phyloP scores from a whole-genome alignment of 2,888 invertebrate genomes.

The Dyspetes luteomarginatus region DNA sequence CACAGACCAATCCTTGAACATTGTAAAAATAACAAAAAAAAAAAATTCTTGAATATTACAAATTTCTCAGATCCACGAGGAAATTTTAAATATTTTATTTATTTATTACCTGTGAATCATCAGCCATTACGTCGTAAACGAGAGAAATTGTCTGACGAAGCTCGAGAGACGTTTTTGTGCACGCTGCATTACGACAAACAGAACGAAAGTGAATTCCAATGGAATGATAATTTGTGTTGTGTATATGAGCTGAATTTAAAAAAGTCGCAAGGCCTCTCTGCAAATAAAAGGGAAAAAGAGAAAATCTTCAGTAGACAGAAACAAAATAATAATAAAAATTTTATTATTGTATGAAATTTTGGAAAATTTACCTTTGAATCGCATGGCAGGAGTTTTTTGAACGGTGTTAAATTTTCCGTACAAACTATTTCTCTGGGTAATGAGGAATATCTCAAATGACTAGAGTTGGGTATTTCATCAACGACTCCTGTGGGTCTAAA shows the following conservation, averaged over 20 bases:
- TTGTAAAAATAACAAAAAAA: not conserved
- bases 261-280: conserved; percentile 93
- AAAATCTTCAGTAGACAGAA: no score
- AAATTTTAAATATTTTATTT: not conserved
- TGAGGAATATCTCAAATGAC: conserved; percentile 91
- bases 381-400: conserved; percentile 98
- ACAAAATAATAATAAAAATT: no score
- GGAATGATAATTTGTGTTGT: conserved; percentile 97
- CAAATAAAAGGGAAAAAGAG: conserved; percentile 68
- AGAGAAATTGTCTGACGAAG: conserved; percentile 93
- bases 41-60: not conserved
- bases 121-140: conserved; percentile 90
- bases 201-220: conserved; percentile 93
- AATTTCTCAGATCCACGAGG: no score
- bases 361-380: conserved; percentile 87
- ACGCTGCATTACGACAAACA: conserved; percentile 87
- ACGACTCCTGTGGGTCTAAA: conserved; percentile 90
- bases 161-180: conserved; percentile 89
- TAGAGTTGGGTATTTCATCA: conserved; percentile 82
- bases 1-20: conserved; percentile 91
- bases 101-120: conserved; percentile 74
- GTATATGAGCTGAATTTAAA: conserved; percentile 95
- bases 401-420: conserved; percentile 99
- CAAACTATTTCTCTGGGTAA: conserved; percentile 98
- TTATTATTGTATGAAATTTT: not conserved